phyloP scores from a whole-genome alignment of 2,113 vertebrate genomes.

The Nibea albiflora region DNA sequence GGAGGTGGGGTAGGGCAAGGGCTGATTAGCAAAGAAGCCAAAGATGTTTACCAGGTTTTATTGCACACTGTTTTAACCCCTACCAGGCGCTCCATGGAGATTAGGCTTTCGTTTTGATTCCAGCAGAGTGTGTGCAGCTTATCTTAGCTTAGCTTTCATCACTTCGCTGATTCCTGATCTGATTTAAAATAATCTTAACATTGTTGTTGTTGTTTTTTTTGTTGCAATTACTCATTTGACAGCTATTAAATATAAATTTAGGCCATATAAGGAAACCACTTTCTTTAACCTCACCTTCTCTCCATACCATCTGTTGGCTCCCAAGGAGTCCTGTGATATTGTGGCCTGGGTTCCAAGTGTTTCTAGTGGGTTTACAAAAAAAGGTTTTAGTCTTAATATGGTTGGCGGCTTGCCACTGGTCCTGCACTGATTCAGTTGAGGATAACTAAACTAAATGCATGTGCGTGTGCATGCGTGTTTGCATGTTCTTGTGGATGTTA shows the following conservation, averaged over 20 bases:
- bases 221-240: conserved; percentile 7
- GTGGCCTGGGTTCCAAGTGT: conserved; percentile 47
- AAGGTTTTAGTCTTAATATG: conserved; percentile 55
- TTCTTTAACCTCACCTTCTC: neutral
- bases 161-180: conserved; percentile 37
- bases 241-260: neutral
- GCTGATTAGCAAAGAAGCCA: conserved; percentile 74
- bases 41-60: conserved; percentile 79
- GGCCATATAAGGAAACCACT: neutral
- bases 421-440: conserved; percentile 49
- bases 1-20: conserved; percentile 36
- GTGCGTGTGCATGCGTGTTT: conserved; percentile 24
- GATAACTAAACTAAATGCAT: conserved; percentile 62
- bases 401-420: conserved; percentile 51
- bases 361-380: conserved; percentile 59
- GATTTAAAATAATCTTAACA: conserved; percentile 19
- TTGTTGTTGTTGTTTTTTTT: neutral
- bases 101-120: conserved; percentile 61
- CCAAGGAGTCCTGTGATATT: conserved; percentile 47
- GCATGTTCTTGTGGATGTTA: conserved; percentile 68
- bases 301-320: conserved; percentile 32
- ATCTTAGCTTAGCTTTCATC: conserved; percentile 47
- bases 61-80: conserved; percentile 64
- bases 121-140: conserved; percentile 31
- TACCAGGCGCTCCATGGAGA: conserved; percentile 59